A percentile compares a stretch with the other conserved stretches of the same genome.
Evolutionary conservation across 2,888 invertebrate species (phyloP).

Genomic region (Chalcis sispes): DNA sequence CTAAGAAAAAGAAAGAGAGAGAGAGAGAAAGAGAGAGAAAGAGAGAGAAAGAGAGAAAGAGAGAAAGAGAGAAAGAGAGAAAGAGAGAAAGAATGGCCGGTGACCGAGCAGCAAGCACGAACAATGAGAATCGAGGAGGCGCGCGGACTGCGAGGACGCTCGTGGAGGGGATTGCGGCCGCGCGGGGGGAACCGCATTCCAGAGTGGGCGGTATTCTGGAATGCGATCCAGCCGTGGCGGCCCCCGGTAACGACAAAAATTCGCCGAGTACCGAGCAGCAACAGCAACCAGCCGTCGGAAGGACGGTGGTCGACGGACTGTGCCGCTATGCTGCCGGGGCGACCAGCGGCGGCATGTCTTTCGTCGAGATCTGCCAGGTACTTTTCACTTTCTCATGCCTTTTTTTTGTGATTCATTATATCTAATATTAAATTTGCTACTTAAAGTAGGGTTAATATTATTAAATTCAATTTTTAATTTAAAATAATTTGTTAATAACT

Average conservation of each 20-base stretch:
- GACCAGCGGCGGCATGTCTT: conserved; percentile 71
- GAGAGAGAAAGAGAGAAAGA: not conserved
- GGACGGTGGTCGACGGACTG: conserved; percentile 65
- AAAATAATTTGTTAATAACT: too few relatives aligned
- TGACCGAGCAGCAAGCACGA: conserved; percentile 65
- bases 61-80: conserved; percentile 10
- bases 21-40: conserved; percentile 1
- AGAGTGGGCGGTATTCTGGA: conserved; percentile 75
- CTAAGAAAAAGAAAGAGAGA: not conserved
- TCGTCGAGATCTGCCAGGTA: conserved; percentile 74
- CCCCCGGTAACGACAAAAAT: conserved; percentile 44
- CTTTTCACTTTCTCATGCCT: not conserved
- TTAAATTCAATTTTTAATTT: too few relatives aligned
- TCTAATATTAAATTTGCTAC: too few relatives aligned
- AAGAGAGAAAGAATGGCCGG: conserved; percentile 65
- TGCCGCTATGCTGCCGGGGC: conserved; percentile 72
- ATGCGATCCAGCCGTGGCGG: conserved; percentile 69
- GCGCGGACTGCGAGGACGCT: conserved; percentile 20
- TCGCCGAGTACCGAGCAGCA: conserved; percentile 26
- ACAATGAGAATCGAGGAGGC: conserved; percentile 68
- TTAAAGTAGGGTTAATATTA: too few relatives aligned
- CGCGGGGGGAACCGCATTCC: conserved; percentile 69
- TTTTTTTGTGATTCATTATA: too few relatives aligned
- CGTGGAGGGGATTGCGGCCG: conserved; percentile 61
- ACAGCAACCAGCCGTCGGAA: conserved; percentile 38